A percentile compares a stretch with the other conserved stretches of the same genome.
These are phyloP conservation scores for Pocota personata DNA, from an alignment of 2,888 invertebrate genomes.

Conservation along the genomic window DNA sequence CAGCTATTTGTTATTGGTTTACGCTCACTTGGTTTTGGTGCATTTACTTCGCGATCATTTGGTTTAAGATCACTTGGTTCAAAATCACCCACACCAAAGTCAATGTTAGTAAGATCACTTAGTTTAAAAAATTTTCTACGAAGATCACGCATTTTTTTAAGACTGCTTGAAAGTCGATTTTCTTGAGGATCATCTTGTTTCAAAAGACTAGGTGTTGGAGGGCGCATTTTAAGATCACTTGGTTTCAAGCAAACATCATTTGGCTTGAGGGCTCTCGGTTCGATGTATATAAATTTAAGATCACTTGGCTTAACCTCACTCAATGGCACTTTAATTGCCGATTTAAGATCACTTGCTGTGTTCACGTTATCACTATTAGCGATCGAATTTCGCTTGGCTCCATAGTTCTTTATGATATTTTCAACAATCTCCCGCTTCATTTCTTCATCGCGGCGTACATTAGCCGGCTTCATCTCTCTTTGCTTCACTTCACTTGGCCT, in stretches of 20 bases:
- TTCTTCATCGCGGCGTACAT: neutral
- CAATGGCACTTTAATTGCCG: neutral
- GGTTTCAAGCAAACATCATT: neutral
- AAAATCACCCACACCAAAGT: neutral
- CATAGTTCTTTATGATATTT: constrained; percentile 19
- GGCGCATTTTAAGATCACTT: constrained; percentile 2
- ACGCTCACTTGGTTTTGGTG: neutral
- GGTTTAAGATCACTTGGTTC: neutral
- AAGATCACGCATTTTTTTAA: neutral
- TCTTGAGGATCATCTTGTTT: neutral
- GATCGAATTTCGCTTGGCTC: neutral
- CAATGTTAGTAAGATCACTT: constrained; percentile 10
- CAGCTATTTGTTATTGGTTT: too few relatives aligned
- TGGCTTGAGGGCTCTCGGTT: constrained; percentile 8
- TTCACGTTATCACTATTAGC: neutral
- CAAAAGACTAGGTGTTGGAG: neutral
- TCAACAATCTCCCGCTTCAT: neutral
- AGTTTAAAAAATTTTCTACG: constrained; percentile 18
- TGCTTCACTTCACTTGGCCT: constrained; percentile 28
- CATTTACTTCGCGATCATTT: neutral
- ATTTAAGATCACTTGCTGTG: neutral
- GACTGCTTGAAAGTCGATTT: neutral
- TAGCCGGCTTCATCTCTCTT: neutral
- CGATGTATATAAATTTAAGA: constrained; percentile 7
- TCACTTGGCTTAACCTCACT: constrained; percentile 17